phyloP scores from a whole-genome alignment of 2,797 vertebrate species.

The Argya squamiceps region DNA sequence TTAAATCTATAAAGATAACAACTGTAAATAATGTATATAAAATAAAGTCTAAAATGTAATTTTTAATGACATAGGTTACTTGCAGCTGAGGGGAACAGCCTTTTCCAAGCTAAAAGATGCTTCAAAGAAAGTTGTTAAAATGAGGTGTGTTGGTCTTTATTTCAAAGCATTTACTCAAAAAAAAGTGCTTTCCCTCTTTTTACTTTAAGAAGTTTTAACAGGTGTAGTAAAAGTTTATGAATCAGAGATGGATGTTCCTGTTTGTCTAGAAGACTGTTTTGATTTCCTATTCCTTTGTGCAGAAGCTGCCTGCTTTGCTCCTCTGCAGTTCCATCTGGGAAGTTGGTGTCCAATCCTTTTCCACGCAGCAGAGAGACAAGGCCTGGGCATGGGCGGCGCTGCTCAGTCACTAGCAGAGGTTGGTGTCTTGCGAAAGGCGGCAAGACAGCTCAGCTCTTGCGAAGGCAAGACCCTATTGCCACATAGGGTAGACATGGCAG shows the following conservation, averaged over 20 bases:
- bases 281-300: fast-evolving
- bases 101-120: not conserved
- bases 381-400: fast-evolving
- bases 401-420: not conserved
- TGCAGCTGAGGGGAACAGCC: not conserved
- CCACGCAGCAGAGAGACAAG: not conserved
- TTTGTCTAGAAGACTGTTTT: not conserved
- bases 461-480: not conserved
- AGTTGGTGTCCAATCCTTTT: not conserved
- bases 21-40: not conserved
- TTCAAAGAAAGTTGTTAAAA: not conserved
- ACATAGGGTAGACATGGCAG: too few species aligned
- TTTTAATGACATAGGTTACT: not conserved
- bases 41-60: not conserved
- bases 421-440: not conserved
- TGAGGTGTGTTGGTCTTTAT: not conserved
- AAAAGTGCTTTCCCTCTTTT: not conserved
- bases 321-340: not conserved
- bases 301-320: not conserved
- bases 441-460: not conserved
- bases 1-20: not conserved
- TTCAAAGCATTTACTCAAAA: not conserved
- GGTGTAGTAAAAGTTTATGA: not conserved
- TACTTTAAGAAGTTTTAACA: not conserved
- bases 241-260: not conserved